A percentile compares a stretch with the other conserved stretches of the same genome.
These are phyloP conservation scores for Erinaceus europaeus DNA, from an alignment of 2,113 vertebrate species.

Conservation along the genomic window DNA sequence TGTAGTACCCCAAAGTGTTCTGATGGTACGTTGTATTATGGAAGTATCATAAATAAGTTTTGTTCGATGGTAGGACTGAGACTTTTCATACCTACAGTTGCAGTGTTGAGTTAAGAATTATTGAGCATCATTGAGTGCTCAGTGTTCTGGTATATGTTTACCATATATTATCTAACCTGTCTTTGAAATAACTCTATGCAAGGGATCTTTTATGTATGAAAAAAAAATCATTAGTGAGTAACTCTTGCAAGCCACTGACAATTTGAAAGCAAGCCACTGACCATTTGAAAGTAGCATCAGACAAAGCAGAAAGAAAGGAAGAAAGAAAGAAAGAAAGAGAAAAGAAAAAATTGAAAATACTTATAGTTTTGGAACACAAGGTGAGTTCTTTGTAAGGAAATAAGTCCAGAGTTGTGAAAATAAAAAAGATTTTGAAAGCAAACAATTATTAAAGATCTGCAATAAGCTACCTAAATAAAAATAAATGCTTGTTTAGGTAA, in stretches of 20 bases:
- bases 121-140: constrained; percentile 34
- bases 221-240: constrained; percentile 45
- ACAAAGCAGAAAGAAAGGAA: not conserved
- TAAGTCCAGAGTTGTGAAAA: not conserved
- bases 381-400: not conserved
- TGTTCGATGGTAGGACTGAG: not conserved
- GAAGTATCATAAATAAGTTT: constrained; percentile 1
- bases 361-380: not conserved
- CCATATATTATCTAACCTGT: constrained; percentile 57
- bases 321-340: too few species aligned
- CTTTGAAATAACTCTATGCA: constrained; percentile 54
- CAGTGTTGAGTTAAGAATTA: constrained; percentile 34
- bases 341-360: not conserved
- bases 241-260: constrained; percentile 13
- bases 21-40: constrained; percentile 8
- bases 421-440: not conserved
- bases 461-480: not conserved
- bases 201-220: constrained; percentile 56
- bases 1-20: not conserved
- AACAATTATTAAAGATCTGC: not conserved
- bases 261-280: not conserved
- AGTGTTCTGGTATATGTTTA: constrained; percentile 40
- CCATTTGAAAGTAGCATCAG: not conserved
- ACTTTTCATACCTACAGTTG: constrained; percentile 18
- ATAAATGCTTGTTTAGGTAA: not conserved